Evolutionary conservation across 53 echinoderm and acorn worm species (phyloP).

Genomic region (Astropecten irregularis): DNA sequence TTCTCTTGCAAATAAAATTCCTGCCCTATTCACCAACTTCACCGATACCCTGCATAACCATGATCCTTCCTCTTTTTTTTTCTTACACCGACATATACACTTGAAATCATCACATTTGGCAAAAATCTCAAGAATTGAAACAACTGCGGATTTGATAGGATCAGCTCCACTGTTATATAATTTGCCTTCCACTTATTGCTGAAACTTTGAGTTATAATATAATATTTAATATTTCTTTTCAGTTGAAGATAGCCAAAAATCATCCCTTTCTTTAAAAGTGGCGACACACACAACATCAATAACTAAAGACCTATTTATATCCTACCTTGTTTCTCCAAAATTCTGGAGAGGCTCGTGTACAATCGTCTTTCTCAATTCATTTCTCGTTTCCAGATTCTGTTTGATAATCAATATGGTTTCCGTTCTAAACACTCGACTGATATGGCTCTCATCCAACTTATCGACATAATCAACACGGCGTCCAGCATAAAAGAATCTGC

Average conservation of each 20-base stretch:
- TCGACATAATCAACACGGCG: too few species aligned
- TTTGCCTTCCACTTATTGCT: background rate
- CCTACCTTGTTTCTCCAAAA: conserved; percentile 34
- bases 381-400: too few species aligned
- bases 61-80: background rate
- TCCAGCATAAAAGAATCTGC: too few species aligned
- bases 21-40: too few species aligned
- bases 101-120: background rate
- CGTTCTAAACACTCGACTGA: too few species aligned
- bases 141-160: too few species aligned
- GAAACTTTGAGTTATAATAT: background rate
- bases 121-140: too few species aligned
- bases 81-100: background rate
- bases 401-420: too few species aligned
- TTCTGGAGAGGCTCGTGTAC: conserved; percentile 11
- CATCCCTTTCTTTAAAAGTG: background rate
- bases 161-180: background rate
- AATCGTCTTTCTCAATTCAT: background rate
- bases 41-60: background rate
- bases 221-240: background rate
- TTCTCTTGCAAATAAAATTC: background rate
- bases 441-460: too few species aligned
- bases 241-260: background rate
- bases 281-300: background rate
- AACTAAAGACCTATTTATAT: conserved; percentile 32